phyloP scores from a whole-genome alignment of 2,888 invertebrate genomes.

The Lepidochrysops patricia region DNA sequence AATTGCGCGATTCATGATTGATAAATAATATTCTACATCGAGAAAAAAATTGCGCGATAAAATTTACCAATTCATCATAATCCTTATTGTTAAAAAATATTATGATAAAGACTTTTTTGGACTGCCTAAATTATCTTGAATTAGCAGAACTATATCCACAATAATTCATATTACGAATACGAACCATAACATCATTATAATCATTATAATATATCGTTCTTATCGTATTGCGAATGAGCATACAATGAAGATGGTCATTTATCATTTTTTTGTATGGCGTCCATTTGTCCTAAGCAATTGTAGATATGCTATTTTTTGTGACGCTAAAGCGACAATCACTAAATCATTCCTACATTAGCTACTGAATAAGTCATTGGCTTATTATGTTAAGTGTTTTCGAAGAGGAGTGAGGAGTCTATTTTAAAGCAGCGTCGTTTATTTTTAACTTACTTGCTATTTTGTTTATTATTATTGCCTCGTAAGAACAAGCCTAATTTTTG shows the following conservation, averaged over 20 bases:
- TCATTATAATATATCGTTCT: background rate
- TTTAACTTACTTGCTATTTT: background rate
- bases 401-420: background rate
- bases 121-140: background rate
- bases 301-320: constrained; percentile 7
- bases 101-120: no score
- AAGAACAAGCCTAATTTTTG: background rate
- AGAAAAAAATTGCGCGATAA: no score
- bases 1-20: no score
- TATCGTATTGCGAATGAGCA: background rate
- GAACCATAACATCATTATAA: background rate
- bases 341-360: constrained; percentile 11
- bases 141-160: background rate
- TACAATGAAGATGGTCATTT: constrained; percentile 11
- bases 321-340: constrained; percentile 6
- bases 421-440: background rate
- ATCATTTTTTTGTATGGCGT: constrained; percentile 4
- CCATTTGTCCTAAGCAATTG: constrained; percentile 11
- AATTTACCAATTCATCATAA: no score
- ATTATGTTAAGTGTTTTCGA: background rate
- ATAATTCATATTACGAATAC: background rate
- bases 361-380: constrained; percentile 9
- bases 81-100: no score
- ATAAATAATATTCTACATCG: no score
- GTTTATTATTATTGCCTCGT: background rate